Base-by-base conservation (phyloP, 1,140 invertebrate species). In the Brachionus paranguensis region DNA sequence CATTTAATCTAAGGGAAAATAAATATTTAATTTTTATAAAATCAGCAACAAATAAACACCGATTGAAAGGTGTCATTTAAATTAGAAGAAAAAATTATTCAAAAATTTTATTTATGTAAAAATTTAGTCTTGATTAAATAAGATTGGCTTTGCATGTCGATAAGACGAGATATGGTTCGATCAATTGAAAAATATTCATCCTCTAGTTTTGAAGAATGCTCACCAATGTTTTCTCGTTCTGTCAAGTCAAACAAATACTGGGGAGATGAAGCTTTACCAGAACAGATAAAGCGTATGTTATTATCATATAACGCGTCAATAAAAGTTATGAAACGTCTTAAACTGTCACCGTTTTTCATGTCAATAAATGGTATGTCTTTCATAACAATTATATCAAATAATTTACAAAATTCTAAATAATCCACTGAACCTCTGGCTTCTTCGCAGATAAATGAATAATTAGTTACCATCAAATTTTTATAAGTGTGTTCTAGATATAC, bases 281-380 rank as follows among this genome's bases (percentile, higher is more conserved):
- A 3, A 43, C 20, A 85, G 43, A 79, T 53, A 72, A 84, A 43
- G n/a, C 70, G 84, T 85, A 96, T 94, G 90, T 93, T 93, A 87
- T 96, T 94, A 88, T 99, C 97, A 89, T 99, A 99, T 0, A 99
- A 90, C 0, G 96, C 97, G 88, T 99, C 97, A 86, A 99, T 96
- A 0, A 99, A 90, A 3, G 95, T 98, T 83, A 99, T 99, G 89
- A 99, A 99, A 86, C 97, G 90, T 87, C 96, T 92, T 72, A 95
- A 93, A 90, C 95, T 94, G 17, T 94, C 95, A 87, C 94, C 93
- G 37, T 92, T 91, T 17, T 93, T 84, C 70, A 89, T 89, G 86
- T 93, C 94, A 85, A 99, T 89, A 87, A 93, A 92, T 24, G 96
- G 96, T 60, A 99, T 91, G 89, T 98, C 92, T 86, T 95, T 90